These are phyloP conservation scores for Ispidina picta DNA, from an alignment of 2,797 vertebrate genomes.

Conservation along the genomic window DNA sequence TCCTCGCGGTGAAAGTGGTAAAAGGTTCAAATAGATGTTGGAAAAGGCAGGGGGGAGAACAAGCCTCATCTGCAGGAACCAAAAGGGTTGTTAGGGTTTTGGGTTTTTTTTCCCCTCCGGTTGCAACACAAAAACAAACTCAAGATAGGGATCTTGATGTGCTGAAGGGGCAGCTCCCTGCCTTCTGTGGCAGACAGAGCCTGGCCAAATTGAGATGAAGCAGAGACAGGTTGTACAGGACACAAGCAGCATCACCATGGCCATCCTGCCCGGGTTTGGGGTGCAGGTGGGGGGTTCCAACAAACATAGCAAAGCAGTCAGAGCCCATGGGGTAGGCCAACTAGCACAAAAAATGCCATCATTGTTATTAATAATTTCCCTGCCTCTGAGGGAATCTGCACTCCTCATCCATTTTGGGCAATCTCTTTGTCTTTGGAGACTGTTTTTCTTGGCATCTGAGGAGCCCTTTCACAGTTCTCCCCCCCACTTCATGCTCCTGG, in stretches of 20 bases:
- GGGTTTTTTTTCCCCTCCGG: background rate
- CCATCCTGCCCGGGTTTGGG: fast-evolving
- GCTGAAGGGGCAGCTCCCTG: constrained; percentile 11
- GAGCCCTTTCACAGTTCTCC: background rate
- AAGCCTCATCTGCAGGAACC: background rate
- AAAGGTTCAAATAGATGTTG: constrained; percentile 30
- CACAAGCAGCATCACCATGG: fast-evolving
- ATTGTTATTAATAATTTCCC: constrained; percentile 22
- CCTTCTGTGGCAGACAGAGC: background rate
- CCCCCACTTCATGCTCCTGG: fast-evolving
- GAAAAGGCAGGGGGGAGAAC: background rate
- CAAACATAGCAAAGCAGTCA: background rate
- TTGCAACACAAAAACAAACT: constrained; percentile 46
- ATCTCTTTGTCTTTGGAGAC: constrained; percentile 11
- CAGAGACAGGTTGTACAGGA: background rate
- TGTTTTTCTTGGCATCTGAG: background rate
- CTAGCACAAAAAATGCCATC: background rate
- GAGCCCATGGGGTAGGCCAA: background rate
- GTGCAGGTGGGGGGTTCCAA: background rate
- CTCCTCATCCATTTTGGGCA: constrained; percentile 41
- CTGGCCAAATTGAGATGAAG: background rate
- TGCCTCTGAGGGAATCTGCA: background rate
- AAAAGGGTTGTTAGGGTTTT: background rate
- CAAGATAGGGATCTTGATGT: background rate
- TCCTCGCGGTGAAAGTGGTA: constrained; percentile 23